Evolutionary conservation across 2,888 invertebrate genomes (phyloP).

Genomic region (Protula sp.): DNA sequence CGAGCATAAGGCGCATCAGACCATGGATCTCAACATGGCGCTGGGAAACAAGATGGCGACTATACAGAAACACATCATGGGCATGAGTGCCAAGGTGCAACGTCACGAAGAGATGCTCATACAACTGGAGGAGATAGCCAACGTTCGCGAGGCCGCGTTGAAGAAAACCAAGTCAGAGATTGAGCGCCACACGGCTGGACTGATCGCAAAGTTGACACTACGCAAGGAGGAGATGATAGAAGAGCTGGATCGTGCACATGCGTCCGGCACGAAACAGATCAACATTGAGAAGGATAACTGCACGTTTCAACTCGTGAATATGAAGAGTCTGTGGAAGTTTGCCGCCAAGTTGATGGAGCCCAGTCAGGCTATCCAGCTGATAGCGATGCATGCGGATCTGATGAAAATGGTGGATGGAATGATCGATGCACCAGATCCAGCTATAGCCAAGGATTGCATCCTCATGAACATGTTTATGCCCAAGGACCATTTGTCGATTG

Average conservation of each 20-base stretch:
- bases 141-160: conserved; percentile 17
- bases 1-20: conserved; percentile 19
- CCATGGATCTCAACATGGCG: conserved; percentile 14
- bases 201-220: conserved; percentile 17
- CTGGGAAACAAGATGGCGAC: conserved; percentile 18
- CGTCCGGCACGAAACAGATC: conserved; percentile 12
- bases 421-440: conserved; percentile 6
- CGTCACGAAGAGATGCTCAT: conserved; percentile 15
- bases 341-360: conserved; percentile 23
- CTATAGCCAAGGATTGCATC: conserved; percentile 14
- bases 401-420: conserved; percentile 18
- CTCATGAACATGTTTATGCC: conserved; percentile 24
- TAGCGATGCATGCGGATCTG: conserved; percentile 22
- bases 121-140: conserved; percentile 20
- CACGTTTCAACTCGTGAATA: conserved; percentile 19
- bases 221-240: conserved; percentile 17
- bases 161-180: conserved; percentile 23
- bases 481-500: conserved; percentile 12
- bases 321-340: conserved; percentile 26
- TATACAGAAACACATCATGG: conserved; percentile 10
- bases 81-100: conserved; percentile 20
- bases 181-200: conserved; percentile 15
- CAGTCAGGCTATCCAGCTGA: conserved; percentile 20
- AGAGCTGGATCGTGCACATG: conserved; percentile 17
- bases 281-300: conserved; percentile 19